Evolutionary conservation across 2,113 vertebrate genomes (phyloP).

Genomic region (Scalopus aquaticus): DNA sequence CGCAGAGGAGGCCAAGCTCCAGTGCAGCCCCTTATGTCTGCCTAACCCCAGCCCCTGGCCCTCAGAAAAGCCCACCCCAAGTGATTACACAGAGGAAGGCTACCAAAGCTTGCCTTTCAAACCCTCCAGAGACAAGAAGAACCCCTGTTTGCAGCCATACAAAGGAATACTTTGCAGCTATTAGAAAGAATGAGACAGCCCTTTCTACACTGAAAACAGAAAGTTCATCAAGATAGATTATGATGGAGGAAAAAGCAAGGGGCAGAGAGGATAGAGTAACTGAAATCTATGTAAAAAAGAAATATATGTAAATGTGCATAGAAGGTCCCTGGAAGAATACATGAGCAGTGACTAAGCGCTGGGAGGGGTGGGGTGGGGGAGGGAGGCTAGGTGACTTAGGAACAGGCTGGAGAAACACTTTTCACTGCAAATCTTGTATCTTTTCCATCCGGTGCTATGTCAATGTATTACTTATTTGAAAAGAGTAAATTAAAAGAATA

Average conservation of each 20-base stretch:
- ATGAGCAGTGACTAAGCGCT: neutral
- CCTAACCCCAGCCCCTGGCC: neutral
- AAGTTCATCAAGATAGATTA: neutral
- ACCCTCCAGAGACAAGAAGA: neutral
- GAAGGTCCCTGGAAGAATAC: neutral
- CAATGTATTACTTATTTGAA: neutral
- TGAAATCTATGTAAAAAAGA: neutral
- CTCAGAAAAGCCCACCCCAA: neutral
- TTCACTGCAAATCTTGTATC: neutral
- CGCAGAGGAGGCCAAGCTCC: neutral
- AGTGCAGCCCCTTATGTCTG: neutral
- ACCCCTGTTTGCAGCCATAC: neutral
- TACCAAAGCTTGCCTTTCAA: neutral
- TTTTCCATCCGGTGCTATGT: neutral
- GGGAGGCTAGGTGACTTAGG: neutral
- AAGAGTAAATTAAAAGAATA: neutral
- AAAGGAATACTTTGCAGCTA: neutral
- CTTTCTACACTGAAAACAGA: neutral
- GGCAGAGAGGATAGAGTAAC: neutral
- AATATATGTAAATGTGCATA: neutral
- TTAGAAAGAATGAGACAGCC: slow-evolving; percentile 30
- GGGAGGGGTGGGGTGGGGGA: no score
- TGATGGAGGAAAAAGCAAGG: neutral
- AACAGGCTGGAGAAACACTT: neutral
- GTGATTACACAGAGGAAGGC: neutral